These are phyloP conservation scores for Endotricha flammealis DNA, from an alignment of 2,888 invertebrate species.

Conservation along the genomic window DNA sequence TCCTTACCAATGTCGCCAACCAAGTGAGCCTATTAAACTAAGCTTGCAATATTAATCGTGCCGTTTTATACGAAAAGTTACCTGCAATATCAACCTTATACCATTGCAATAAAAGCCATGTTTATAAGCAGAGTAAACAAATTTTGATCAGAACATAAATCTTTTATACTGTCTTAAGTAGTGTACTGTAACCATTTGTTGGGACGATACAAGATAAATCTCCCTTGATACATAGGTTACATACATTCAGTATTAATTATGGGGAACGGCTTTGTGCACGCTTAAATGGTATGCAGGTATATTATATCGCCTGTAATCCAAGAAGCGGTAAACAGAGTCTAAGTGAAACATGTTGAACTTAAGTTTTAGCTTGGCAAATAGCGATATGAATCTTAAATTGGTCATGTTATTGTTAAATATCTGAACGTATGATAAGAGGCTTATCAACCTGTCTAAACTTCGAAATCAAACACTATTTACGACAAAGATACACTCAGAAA, in stretches of 20 bases:
- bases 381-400: no score
- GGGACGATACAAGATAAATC: constrained; percentile 37
- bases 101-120: constrained; percentile 24
- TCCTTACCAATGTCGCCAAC: constrained; percentile 51
- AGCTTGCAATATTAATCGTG: constrained; percentile 34
- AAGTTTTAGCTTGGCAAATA: no score
- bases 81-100: constrained; percentile 29
- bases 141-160: constrained; percentile 41
- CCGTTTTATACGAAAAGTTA: constrained; percentile 26
- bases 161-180: constrained; percentile 43
- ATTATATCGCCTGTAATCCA: no score
- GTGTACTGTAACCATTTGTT: constrained; percentile 37
- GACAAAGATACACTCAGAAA: no score
- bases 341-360: no score
- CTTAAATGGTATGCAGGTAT: no score
- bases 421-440: no score
- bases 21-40: constrained; percentile 52
- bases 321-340: no score
- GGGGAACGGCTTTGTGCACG: neutral
- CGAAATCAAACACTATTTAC: no score
- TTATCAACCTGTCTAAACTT: no score
- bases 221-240: constrained; percentile 17
- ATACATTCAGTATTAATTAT: constrained; percentile 6
- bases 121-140: constrained; percentile 19
- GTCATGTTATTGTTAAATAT: no score